These are phyloP conservation scores for Pteromalus puparum DNA, from an alignment of 1,140 invertebrate genomes.

Conservation along the genomic window DNA sequence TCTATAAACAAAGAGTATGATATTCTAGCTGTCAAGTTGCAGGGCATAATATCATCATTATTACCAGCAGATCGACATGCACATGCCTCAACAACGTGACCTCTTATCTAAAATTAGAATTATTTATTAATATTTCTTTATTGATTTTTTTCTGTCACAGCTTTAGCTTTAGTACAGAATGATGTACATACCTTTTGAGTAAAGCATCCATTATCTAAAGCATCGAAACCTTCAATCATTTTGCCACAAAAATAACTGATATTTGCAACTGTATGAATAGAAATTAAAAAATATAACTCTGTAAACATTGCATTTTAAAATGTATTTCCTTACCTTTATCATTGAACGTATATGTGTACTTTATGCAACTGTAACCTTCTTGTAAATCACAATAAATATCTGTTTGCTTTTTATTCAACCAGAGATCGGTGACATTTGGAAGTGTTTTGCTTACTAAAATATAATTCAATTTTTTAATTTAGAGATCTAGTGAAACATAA, in stretches of 20 bases:
- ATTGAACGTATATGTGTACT: conserved; percentile 59
- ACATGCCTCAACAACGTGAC: conserved; percentile 60
- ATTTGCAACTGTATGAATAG: conserved; percentile 57
- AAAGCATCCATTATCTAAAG: conserved; percentile 58
- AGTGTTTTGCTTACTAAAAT: conserved; percentile 42
- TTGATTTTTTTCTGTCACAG: conserved; percentile 8
- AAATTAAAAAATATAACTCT: conserved; percentile 4
- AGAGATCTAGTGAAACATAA: background rate
- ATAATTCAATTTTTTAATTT: conserved; percentile 32
- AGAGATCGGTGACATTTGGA: conserved; percentile 56
- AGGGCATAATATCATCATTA: conserved; percentile 52
- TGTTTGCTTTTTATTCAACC: conserved; percentile 19
- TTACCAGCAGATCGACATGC: conserved; percentile 54
- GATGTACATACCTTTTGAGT: conserved; percentile 55
- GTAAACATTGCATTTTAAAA: background rate
- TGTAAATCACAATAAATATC: conserved; percentile 36
- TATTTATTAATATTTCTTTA: conserved; percentile 14
- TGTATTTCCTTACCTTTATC: conserved; percentile 56
- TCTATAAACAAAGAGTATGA: background rate
- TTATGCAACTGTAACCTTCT: conserved; percentile 57
- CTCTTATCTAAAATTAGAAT: conserved; percentile 57
- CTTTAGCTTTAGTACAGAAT: conserved; percentile 17
- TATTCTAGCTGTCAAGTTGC: conserved; percentile 55
- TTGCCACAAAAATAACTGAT: conserved; percentile 61
- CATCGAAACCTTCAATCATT: conserved; percentile 54